A percentile compares a stretch with the other conserved stretches of the same genome.
These are phyloP conservation scores for Apostichopus japonicus DNA, from an alignment of 35 echinoderm and acorn worm genomes.

Conservation along the genomic window DNA sequence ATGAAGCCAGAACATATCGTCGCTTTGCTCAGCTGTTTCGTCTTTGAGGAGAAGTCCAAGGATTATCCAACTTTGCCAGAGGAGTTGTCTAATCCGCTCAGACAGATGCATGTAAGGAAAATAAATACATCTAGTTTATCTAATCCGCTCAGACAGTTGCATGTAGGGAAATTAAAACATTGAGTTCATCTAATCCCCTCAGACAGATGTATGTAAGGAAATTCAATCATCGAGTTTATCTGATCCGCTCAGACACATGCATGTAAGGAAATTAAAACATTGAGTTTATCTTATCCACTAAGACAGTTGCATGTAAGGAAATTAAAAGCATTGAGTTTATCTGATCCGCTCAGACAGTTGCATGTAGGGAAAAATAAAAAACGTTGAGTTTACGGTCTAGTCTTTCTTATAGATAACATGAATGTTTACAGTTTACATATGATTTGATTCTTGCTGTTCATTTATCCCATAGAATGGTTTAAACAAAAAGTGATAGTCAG, in stretches of 20 bases:
- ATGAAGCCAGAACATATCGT: constrained; percentile 81
- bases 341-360: constrained; percentile 85
- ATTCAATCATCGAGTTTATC: not conserved
- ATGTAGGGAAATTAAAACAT: constrained; percentile 74
- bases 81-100: constrained; percentile 74
- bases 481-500: too few species aligned
- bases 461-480: too few species aligned
- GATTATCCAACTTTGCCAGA: constrained; percentile 76
- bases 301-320: constrained; percentile 89
- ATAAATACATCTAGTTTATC: constrained; percentile 11
- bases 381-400: too few species aligned
- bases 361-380: constrained; percentile 62
- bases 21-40: constrained; percentile 87
- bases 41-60: constrained; percentile 95
- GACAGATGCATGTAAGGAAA: constrained; percentile 90
- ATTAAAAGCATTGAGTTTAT: too few species aligned
- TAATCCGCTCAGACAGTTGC: constrained; percentile 87
- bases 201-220: constrained; percentile 91
- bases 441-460: too few species aligned
- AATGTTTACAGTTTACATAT: too few species aligned
- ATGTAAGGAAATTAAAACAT: constrained; percentile 56
- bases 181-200: constrained; percentile 73
- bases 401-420: too few species aligned
- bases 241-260: constrained; percentile 85
- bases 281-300: constrained; percentile 54